These are phyloP conservation scores for Hemaris fuciformis DNA, from an alignment of 2,888 invertebrate genomes.

Conservation along the genomic window DNA sequence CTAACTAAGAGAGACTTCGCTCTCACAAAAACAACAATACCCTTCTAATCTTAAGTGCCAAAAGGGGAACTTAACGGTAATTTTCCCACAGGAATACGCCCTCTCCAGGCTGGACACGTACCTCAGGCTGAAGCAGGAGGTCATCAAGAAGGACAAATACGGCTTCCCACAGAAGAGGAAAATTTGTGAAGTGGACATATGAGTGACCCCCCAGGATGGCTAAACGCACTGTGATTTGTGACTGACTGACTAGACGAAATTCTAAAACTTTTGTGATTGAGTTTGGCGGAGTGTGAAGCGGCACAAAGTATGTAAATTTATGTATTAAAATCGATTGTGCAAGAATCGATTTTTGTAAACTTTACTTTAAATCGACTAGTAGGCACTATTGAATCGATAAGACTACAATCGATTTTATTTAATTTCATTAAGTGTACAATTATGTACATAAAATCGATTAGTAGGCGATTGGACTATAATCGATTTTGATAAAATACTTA, in stretches of 20 bases:
- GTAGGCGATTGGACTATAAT: background rate
- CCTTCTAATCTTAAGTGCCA: too few species aligned
- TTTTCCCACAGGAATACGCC: slow-evolving; percentile 89
- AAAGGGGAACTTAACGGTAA: too few species aligned
- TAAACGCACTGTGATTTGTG: background rate
- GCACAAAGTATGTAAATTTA: background rate
- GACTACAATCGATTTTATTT: too few species aligned
- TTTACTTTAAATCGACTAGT: too few species aligned
- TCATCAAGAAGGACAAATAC: slow-evolving; percentile 67
- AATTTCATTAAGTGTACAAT: too few species aligned
- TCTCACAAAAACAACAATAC: too few species aligned
- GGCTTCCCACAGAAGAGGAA: slow-evolving; percentile 70
- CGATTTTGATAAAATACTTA: background rate
- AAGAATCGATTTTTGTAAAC: too few species aligned
- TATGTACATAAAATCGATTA: too few species aligned
- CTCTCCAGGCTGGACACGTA: slow-evolving; percentile 83
- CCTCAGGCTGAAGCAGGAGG: slow-evolving; percentile 81
- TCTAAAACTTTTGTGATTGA: background rate
- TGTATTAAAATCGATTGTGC: background rate
- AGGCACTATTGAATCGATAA: too few species aligned
- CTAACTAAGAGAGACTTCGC: too few species aligned
- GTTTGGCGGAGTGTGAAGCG: background rate
- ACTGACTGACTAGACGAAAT: background rate
- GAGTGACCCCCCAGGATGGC: slow-evolving; percentile 35
- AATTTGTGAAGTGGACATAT: slow-evolving; percentile 78